Percentiles rank a stretch among this genome's conserved stretches.
Conservation (phyloP, 2,113 vertebrate species). For the Pelodiscus sinensis region DNA sequence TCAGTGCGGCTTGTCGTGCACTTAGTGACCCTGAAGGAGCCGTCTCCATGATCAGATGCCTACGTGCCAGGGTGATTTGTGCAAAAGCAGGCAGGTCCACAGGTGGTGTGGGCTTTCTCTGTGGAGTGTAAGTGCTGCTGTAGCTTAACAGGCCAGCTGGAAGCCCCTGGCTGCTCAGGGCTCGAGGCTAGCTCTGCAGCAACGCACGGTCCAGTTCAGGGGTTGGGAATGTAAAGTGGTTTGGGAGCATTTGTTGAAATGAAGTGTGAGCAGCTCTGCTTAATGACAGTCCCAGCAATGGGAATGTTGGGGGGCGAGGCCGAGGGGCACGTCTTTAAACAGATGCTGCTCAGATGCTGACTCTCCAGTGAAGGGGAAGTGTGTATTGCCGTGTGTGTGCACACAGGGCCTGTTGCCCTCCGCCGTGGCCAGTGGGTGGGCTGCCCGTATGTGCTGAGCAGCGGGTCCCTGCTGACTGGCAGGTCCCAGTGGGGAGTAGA, state of each 20-base stretch:
- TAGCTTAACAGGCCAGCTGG: neutral
- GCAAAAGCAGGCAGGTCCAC: neutral
- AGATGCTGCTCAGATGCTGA: neutral
- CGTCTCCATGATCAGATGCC: neutral
- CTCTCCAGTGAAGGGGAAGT: too few species aligned
- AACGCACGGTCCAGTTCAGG: rapidly evolving
- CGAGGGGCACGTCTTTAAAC: neutral
- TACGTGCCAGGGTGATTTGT: slow-evolving; percentile 29
- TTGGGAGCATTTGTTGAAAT: neutral
- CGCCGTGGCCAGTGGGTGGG: neutral
- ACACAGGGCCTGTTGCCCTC: too few species aligned
- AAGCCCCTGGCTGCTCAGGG: neutral
- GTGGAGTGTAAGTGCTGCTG: neutral
- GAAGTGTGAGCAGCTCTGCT: neutral
- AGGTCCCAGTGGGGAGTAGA: neutral
- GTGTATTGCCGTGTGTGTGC: rapidly evolving
- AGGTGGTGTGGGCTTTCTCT: neutral
- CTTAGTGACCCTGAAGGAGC: slow-evolving; percentile 7
- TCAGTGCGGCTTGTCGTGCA: slow-evolving; percentile 39
- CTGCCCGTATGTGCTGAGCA: too few species aligned
- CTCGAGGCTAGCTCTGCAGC: neutral
- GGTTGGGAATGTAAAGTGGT: neutral
- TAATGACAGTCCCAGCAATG: neutral
- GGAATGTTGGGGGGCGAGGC: neutral
- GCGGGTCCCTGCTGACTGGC: too few species aligned